phyloP scores from a whole-genome alignment of 2,797 vertebrate genomes.

The Phrynocephalus forsythii region DNA sequence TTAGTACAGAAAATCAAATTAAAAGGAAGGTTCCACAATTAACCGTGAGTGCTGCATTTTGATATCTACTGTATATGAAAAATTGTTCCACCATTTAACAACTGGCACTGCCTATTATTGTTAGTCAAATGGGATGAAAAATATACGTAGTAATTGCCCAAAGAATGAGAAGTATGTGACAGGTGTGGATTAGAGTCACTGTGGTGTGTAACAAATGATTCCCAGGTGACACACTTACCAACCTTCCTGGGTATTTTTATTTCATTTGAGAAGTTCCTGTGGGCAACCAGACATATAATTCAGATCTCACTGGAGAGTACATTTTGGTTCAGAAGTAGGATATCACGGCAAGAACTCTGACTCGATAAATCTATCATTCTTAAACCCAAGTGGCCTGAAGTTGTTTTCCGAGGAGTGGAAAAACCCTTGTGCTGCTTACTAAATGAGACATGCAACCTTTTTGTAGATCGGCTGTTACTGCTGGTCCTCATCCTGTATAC shows the following conservation, averaged over 20 bases:
- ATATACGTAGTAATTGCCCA: slow-evolving; percentile 42
- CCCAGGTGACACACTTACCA: slow-evolving; percentile 29
- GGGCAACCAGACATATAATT: slow-evolving; percentile 32
- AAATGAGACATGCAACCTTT: background rate
- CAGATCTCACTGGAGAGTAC: slow-evolving; percentile 8
- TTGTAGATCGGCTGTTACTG: background rate
- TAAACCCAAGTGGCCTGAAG: background rate
- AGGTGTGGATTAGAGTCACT: slow-evolving; percentile 38
- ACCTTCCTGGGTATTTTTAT: slow-evolving; percentile 32
- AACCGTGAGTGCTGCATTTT: slow-evolving; percentile 30
- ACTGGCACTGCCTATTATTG: slow-evolving; percentile 33
- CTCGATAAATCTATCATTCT: background rate
- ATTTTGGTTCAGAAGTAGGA: slow-evolving; percentile 11
- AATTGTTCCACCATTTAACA: slow-evolving; percentile 32
- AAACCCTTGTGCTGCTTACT: background rate
- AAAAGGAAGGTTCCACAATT: slow-evolving; percentile 27
- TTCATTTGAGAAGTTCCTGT: slow-evolving; percentile 21
- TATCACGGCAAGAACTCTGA: slow-evolving; percentile 9
- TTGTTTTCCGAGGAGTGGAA: background rate
- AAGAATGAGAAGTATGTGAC: slow-evolving; percentile 14
- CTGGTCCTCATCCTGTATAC: background rate
- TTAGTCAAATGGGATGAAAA: slow-evolving; percentile 53
- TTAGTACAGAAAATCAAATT: background rate
- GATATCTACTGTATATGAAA: slow-evolving; percentile 34
- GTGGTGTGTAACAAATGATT: slow-evolving; percentile 36